These are phyloP conservation scores for Sarcophaga rosellei DNA, from an alignment of 2,888 invertebrate species.

Conservation along the genomic window DNA sequence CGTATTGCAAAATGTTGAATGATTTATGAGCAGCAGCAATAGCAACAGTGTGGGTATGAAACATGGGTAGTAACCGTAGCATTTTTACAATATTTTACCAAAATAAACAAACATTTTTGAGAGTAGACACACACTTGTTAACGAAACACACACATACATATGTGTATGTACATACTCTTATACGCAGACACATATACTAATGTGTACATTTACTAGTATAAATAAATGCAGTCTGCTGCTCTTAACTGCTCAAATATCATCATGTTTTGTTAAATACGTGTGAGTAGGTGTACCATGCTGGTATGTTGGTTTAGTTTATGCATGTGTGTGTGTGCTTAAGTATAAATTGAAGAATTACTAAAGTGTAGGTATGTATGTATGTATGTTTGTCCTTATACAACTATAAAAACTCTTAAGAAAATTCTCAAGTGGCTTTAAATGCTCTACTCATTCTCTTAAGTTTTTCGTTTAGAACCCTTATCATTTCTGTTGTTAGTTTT, in stretches of 20 bases:
- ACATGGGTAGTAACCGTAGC: constrained; percentile 20
- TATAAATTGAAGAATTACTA: too few relatives aligned
- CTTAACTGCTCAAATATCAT: constrained; percentile 41
- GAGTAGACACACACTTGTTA: not conserved
- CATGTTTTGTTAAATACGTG: constrained; percentile 28
- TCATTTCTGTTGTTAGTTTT: constrained; percentile 4
- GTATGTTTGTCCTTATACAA: not conserved
- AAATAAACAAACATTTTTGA: constrained; percentile 43
- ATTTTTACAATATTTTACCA: constrained; percentile 39
- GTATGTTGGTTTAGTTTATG: too few relatives aligned
- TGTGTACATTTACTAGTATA: too few relatives aligned
- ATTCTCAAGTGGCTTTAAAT: constrained; percentile 55
- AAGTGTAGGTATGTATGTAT: too few relatives aligned
- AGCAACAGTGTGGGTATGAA: not conserved
- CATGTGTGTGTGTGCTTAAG: too few relatives aligned
- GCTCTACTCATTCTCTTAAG: constrained; percentile 39
- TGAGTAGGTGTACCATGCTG: not conserved
- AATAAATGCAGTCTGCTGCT: too few relatives aligned
- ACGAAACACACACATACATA: too few relatives aligned
- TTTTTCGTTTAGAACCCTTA: constrained; percentile 46
- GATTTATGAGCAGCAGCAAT: constrained; percentile 56
- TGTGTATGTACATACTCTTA: too few relatives aligned
- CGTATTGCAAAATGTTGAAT: constrained; percentile 53
- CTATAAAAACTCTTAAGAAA: constrained; percentile 37
- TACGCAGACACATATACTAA: too few relatives aligned